phyloP scores from a whole-genome alignment of 92 coral and sea anemone species.

The Galaxea fascicularis region DNA sequence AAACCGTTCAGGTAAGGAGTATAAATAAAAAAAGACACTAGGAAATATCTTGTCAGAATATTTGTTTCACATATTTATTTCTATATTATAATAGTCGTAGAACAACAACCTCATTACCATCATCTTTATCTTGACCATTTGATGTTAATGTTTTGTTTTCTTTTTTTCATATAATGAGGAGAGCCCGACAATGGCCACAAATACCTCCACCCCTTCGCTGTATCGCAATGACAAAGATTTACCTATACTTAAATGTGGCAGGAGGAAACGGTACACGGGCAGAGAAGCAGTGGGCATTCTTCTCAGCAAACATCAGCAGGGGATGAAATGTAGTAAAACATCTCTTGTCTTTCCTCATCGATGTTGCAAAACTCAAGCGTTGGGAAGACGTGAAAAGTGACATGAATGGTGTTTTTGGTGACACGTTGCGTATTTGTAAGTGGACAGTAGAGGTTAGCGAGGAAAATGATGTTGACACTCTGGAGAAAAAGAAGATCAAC shows the following conservation, averaged over 20 bases:
- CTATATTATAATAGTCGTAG: background rate
- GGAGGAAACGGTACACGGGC: slow-evolving; percentile 13
- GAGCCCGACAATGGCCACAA: background rate
- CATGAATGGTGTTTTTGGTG: slow-evolving; percentile 46
- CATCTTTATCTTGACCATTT: background rate
- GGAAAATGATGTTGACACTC: slow-evolving; percentile 19
- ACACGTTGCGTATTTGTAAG: slow-evolving; percentile 29
- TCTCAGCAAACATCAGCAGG: background rate
- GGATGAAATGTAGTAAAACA: slow-evolving; percentile 20
- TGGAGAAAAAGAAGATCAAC: slow-evolving; percentile 28
- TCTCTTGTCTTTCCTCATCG: slow-evolving; percentile 39
- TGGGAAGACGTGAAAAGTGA: slow-evolving; percentile 61
- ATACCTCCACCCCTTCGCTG: background rate
- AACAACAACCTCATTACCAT: background rate
- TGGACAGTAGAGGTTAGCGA: slow-evolving; percentile 52
- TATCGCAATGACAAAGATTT: background rate
- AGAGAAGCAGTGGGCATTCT: slow-evolving; percentile 25
- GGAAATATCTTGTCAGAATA: background rate
- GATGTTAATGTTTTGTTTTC: background rate
- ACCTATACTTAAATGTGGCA: background rate
- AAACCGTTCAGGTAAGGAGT: background rate
- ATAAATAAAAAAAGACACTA: too few relatives aligned
- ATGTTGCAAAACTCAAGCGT: slow-evolving; percentile 18
- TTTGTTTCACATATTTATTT: background rate
- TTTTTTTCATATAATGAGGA: background rate